phyloP scores from a whole-genome alignment of 2,888 invertebrate species.

The Eupithecia pulchellata region DNA sequence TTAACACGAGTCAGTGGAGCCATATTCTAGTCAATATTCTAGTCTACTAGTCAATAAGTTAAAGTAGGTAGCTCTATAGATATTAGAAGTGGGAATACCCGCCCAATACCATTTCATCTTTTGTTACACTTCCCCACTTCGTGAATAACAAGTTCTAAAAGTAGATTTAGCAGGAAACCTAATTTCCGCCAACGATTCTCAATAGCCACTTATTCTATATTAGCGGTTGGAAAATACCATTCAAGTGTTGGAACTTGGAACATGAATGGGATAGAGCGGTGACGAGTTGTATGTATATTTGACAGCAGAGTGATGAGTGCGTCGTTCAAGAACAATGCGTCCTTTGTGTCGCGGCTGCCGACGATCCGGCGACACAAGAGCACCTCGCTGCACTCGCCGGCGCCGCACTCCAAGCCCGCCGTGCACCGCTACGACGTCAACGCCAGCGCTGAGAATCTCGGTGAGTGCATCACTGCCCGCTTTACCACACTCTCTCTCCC shows the following conservation, averaged over 20 bases:
- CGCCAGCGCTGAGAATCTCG: constrained; percentile 90
- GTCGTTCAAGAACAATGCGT: constrained; percentile 97
- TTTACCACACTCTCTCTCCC: constrained; percentile 26
- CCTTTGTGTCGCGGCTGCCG: constrained; percentile 95
- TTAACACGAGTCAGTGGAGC: constrained; percentile 1
- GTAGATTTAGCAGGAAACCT: constrained; percentile 29
- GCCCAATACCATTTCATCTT: constrained; percentile 13
- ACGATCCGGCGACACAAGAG: constrained; percentile 94
- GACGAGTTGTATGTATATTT: constrained; percentile 59
- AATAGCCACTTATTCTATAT: constrained; percentile 38
- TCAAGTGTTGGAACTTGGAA: constrained; percentile 40
- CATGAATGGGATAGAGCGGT: constrained; percentile 37
- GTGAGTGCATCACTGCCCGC: constrained; percentile 73
- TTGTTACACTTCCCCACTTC: constrained; percentile 10
- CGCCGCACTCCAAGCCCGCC: constrained; percentile 87
- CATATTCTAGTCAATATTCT: no score
- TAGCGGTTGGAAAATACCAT: constrained; percentile 36
- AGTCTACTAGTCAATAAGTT: no score
- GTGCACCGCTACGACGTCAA: constrained; percentile 89
- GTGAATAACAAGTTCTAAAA: constrained; percentile 14
- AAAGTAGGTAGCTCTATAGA: background rate
- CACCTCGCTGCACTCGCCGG: constrained; percentile 91
- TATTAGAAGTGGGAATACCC: background rate
- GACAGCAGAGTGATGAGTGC: constrained; percentile 89
- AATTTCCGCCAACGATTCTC: constrained; percentile 40